Base-by-base conservation (phyloP, 1,140 invertebrate genomes). In the Episyrphus balteatus region DNA sequence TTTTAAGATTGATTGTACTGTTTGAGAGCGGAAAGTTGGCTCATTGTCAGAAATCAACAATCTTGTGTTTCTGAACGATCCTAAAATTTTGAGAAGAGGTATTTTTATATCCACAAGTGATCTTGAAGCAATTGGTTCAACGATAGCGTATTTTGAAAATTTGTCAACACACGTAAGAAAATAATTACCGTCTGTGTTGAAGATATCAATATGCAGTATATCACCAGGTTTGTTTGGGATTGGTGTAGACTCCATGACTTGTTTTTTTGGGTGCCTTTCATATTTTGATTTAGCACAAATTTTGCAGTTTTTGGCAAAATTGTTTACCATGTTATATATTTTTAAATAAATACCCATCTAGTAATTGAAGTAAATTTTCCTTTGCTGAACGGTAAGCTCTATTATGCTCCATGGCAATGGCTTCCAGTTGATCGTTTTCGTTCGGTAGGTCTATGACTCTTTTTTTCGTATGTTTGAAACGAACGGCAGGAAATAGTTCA, bases 91-190 rank as follows among this genome's bases (percentile, higher is more conserved):
- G 8, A 26, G 21, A 26, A 26, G 3, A 5, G 21, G 21, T 26
- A 26, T 8, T 26, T 26, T 26, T 8, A 26, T 26, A 8, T 26
- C 21, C 21, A 26, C 21, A 26, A 26, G 21, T 8, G 21, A 26
- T 26, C 21, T 3, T 26, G 21, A 26, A 26, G 21, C 21, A 5
- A 26, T 26, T 3, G 21, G 21, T 26, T 26, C 21, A 26, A 26
- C 15, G n/a, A 47, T 41, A 32, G 47, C 47, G 18, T 36, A 49
- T 41, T 49, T 49, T 17, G 48, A 44, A 41, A 49, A 49, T 39
- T 49, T 49, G 15, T 49, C 48, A 15, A 50, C 17, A 13, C 32
- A 34, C 5, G 48, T 50, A 39, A 50, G 36, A 15, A 46, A 33
- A 21, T 33, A 46, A 9, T 50, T 32, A 32, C 11, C 17, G 5